Conservation (phyloP, 2,888 invertebrate species). For the Bembecia ichneumoniformis region DNA sequence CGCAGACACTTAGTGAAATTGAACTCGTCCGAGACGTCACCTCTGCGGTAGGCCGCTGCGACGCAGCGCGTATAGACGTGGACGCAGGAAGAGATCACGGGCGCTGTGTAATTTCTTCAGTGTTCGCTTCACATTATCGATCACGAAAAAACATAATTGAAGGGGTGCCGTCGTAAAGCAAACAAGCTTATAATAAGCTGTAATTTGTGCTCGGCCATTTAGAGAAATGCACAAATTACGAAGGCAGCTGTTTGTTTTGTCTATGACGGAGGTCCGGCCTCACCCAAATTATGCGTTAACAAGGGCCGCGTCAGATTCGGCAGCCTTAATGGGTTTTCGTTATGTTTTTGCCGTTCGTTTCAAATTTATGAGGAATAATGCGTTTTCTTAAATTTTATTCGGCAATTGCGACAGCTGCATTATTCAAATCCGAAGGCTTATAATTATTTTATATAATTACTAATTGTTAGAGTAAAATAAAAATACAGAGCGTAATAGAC, state of each 20-base stretch:
- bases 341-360: conserved; percentile 64
- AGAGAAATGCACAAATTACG: conserved; percentile 71
- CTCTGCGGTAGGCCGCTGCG: conserved; percentile 14
- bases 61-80: conserved; percentile 18
- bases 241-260: conserved; percentile 71
- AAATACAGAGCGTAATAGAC: too few relatives aligned
- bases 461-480: too few relatives aligned
- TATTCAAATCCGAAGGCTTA: conserved; percentile 30
- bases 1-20: neutral
- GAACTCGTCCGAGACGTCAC: neutral
- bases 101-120: conserved; percentile 67
- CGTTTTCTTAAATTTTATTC: conserved; percentile 52
- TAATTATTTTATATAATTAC: too few relatives aligned
- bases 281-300: conserved; percentile 69
- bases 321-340: conserved; percentile 72
- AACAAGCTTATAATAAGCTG: conserved; percentile 73
- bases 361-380: conserved; percentile 64
- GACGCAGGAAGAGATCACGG: conserved; percentile 40
- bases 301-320: conserved; percentile 72
- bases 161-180: conserved; percentile 71
- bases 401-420: conserved; percentile 54
- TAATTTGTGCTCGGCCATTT: conserved; percentile 72
- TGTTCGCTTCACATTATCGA: conserved; percentile 66
- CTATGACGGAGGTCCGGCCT: conserved; percentile 68
- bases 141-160: conserved; percentile 69